Evolutionary conservation across 2,797 vertebrate genomes (phyloP).

Genomic region (Crypturellus tataupa): DNA sequence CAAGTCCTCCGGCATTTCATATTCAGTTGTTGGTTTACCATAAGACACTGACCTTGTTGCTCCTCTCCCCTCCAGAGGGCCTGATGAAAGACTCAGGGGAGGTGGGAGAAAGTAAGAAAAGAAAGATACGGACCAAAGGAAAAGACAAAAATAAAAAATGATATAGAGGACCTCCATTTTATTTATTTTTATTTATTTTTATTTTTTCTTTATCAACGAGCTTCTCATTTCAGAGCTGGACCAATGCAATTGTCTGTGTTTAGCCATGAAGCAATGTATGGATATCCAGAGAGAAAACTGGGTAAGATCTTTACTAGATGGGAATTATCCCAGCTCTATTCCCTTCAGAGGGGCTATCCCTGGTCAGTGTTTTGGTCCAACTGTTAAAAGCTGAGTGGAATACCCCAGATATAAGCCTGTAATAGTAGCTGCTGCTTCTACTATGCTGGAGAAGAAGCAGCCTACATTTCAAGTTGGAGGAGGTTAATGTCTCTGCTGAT

Average conservation of each 20-base stretch:
- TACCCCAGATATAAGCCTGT: neutral
- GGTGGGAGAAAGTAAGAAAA: neutral
- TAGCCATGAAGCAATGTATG: conserved; percentile 69
- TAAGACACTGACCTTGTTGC: conserved; percentile 77
- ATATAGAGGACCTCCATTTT: conserved; percentile 1
- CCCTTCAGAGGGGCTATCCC: neutral
- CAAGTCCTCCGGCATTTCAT: conserved; percentile 90
- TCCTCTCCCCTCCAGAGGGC: conserved; percentile 55
- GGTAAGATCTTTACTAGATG: neutral
- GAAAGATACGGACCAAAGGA: conserved; percentile 1
- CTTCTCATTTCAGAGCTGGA: conserved; percentile 85
- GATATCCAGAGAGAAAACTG: neutral
- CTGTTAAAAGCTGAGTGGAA: neutral
- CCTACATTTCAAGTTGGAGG: neutral
- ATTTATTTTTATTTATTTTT: conserved; percentile 86
- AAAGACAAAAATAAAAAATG: conserved; percentile 79
- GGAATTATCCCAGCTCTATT: neutral
- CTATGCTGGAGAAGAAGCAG: neutral
- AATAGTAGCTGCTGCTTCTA: neutral
- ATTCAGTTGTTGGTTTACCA: conserved; percentile 83
- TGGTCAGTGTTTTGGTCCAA: neutral
- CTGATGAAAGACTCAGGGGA: conserved; percentile 55
- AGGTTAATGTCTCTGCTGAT: neutral
- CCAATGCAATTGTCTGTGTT: conserved; percentile 85
- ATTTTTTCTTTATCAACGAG: conserved; percentile 87